Conservation (phyloP, 2,888 invertebrate species). For the Coenonympha glycerion region DNA sequence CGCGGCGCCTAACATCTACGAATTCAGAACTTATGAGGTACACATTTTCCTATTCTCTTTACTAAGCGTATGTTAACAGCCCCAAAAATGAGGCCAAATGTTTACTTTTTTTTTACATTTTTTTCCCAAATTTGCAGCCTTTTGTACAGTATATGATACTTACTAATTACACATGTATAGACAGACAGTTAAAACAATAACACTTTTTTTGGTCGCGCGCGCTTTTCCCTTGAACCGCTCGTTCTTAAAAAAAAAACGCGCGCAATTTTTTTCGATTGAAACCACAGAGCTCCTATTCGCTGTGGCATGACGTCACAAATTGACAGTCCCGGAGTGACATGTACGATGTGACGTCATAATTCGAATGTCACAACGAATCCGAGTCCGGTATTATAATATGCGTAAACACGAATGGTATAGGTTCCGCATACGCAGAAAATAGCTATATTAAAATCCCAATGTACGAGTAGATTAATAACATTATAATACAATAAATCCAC, state of each 20-base stretch:
- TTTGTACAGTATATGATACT: slow-evolving; percentile 74
- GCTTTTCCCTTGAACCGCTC: slow-evolving; percentile 30
- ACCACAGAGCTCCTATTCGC: too few species aligned
- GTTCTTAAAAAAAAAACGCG: slow-evolving; percentile 41
- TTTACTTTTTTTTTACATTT: slow-evolving; percentile 71
- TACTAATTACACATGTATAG: slow-evolving; percentile 69
- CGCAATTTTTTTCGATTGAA: slow-evolving; percentile 48
- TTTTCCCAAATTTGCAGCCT: slow-evolving; percentile 66
- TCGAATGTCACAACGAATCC: too few species aligned
- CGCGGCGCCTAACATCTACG: slow-evolving; percentile 48
- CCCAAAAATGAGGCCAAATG: slow-evolving; percentile 63
- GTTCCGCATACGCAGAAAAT: slow-evolving; percentile 39
- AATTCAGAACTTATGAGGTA: slow-evolving; percentile 68
- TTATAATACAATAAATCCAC: slow-evolving; percentile 48
- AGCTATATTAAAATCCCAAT: slow-evolving; percentile 53
- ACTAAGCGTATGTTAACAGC: slow-evolving; percentile 73
- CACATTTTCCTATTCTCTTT: slow-evolving; percentile 61
- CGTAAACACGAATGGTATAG: slow-evolving; percentile 53
- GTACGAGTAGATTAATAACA: slow-evolving; percentile 49
- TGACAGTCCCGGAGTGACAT: too few species aligned
- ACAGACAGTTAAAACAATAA: slow-evolving; percentile 67
- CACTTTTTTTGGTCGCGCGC: slow-evolving; percentile 53
- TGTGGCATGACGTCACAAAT: too few species aligned
- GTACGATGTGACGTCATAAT: too few species aligned
- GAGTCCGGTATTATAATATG: slow-evolving; percentile 44